Percentiles rank a stretch among this genome's conserved stretches.
Conservation (phyloP, 2,113 vertebrate genomes). For the Fulmarus glacialis region DNA sequence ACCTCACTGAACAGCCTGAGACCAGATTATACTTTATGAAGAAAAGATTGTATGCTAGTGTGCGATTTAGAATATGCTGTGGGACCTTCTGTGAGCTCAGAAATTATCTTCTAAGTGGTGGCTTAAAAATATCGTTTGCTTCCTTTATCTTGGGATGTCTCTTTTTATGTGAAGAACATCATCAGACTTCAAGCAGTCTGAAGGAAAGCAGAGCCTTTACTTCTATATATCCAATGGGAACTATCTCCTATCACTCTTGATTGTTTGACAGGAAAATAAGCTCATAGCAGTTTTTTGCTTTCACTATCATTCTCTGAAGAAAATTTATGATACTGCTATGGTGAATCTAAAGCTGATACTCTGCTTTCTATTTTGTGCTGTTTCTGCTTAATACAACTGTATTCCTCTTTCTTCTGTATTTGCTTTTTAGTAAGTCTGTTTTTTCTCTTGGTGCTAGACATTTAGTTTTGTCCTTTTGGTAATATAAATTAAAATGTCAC, state of each 20-base stretch:
- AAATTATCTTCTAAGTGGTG: not conserved
- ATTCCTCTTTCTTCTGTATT: not conserved
- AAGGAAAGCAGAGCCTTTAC: not conserved
- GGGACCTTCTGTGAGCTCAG: not conserved
- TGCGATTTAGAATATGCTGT: not conserved
- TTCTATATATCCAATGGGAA: not conserved
- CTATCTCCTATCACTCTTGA: not conserved
- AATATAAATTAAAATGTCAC: constrained; percentile 9
- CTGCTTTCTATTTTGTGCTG: not conserved
- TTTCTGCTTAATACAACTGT: not conserved
- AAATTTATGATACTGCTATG: not conserved
- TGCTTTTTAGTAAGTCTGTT: not conserved
- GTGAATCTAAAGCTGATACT: not conserved
- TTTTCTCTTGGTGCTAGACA: not conserved
- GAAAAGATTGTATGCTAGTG: not conserved
- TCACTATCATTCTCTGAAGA: not conserved
- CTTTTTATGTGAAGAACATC: not conserved
- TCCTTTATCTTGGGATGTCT: not conserved
- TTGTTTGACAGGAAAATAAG: not conserved
- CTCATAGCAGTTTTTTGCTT: not conserved
- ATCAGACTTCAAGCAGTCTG: not conserved
- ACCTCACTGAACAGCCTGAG: not conserved
- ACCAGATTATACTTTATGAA: not conserved
- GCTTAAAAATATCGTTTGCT: not conserved
- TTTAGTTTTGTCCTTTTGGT: not conserved